A percentile compares a stretch with the other conserved stretches of the same genome.
These are phyloP conservation scores for Aporophyla lueneburgensis DNA, from an alignment of 2,888 invertebrate species.

Conservation along the genomic window DNA sequence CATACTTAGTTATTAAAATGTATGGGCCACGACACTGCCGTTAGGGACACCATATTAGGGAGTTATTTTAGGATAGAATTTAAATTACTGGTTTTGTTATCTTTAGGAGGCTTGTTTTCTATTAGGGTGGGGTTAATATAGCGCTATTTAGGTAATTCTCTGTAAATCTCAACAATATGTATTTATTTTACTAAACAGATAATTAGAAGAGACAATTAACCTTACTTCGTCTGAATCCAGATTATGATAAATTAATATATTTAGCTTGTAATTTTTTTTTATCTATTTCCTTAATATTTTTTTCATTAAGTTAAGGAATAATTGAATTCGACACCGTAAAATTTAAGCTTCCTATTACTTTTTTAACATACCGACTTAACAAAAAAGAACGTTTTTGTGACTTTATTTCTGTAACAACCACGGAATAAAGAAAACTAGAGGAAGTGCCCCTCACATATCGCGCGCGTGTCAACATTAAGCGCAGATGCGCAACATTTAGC, in stretches of 20 bases:
- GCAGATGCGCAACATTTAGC: no score
- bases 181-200: not conserved
- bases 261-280: no score
- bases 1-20: conserved; percentile 52
- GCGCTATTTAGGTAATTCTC: not conserved
- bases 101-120: conserved; percentile 2
- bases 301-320: no score
- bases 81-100: conserved; percentile 16
- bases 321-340: not conserved
- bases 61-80: conserved; percentile 39
- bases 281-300: no score
- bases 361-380: not conserved
- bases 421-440: no score
- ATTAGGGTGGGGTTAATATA: not conserved
- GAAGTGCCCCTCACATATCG: no score
- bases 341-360: conserved; percentile 5
- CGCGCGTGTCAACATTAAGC: no score
- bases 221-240: not conserved
- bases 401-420: not conserved
- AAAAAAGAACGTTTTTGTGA: not conserved
- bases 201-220: not conserved
- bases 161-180: not conserved
- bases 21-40: conserved; percentile 48
- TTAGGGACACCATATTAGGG: conserved; percentile 41
- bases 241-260: no score